A percentile compares a stretch with the other conserved stretches of the same genome.
These are phyloP conservation scores for Carduelis carduelis DNA, from an alignment of 2,797 vertebrate genomes.

Conservation along the genomic window DNA sequence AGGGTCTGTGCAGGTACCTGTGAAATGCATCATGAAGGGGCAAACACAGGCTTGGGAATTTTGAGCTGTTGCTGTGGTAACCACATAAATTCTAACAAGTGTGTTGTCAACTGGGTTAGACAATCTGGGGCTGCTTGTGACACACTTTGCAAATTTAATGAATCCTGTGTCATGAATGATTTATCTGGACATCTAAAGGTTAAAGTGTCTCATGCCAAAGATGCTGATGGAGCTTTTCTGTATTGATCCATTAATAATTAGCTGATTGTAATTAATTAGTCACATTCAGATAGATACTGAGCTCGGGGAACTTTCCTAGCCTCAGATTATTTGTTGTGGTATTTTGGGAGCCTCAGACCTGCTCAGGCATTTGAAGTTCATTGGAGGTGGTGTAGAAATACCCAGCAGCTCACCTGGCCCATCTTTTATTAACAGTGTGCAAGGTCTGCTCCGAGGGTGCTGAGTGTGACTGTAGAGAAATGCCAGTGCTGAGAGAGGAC, in stretches of 20 bases:
- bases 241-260: slow-evolving; percentile 36
- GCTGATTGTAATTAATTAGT: slow-evolving; percentile 39
- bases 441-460: neutral
- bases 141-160: slow-evolving; percentile 50
- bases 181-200: slow-evolving; percentile 42
- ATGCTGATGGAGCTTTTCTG: neutral
- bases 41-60: neutral
- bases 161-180: slow-evolving; percentile 30
- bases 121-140: slow-evolving; percentile 36
- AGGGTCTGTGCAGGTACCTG: neutral
- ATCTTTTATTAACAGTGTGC: neutral
- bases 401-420: neutral
- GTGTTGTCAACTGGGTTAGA: slow-evolving; percentile 29
- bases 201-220: neutral
- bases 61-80: slow-evolving; percentile 62
- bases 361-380: neutral
- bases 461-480: neutral
- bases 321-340: neutral
- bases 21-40: neutral
- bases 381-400: neutral
- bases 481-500: neutral
- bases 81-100: slow-evolving; percentile 18
- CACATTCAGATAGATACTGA: neutral
- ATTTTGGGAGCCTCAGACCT: neutral
- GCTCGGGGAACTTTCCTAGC: neutral